Base-by-base conservation (phyloP, 2,113 vertebrate genomes). In the Ovibos moschatus region DNA sequence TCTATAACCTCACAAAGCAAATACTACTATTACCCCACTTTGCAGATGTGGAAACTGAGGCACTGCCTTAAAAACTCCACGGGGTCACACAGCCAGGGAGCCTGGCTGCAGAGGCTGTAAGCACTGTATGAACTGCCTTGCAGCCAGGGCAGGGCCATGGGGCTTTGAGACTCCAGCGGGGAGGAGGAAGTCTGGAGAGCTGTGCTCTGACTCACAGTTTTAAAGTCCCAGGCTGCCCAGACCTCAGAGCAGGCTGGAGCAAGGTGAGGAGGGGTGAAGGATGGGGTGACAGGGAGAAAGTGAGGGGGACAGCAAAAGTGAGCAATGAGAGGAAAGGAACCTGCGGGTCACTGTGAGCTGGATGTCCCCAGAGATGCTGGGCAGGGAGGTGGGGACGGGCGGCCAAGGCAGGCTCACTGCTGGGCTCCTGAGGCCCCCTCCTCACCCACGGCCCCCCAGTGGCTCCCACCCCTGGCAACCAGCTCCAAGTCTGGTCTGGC, bases 81-180 rank as follows among this genome's bases (percentile, higher is more conserved):
- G 9, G 64, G 50, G 40, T 11, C 84, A 58, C 51, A 19, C 23
- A 10, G 67, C 16, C 58, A 55, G 47, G 23, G 0, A 19, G 55
- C 3, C 76, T 40, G 57, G 74, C 4, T 53, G 71, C 76, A 83
- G 13, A 62, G 58, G 45, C 19, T 60, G 10, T 30, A 47, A 76
- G 47, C 50, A 43, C 55, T 28, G 51, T 33, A 40, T 33, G 9
- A 10, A 64, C 7, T 0, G 45, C 4, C 58, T 33, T 13, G 27
- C 47, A 51, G 47, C 40, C 45, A 45, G 55, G 25, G 53, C 15
- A 15, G 5, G 21, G 10, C 51, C 45, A 13, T 19, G 4, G 28
- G 10, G 67, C 57, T 58, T 5, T n/a, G 58, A 27, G 43, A n/a
- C 28, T 14, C 74, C 23, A 27, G 47, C 3, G 0, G 2, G 40